Base-by-base conservation (phyloP, 2,888 invertebrate genomes). In the Philereme vetulata region DNA sequence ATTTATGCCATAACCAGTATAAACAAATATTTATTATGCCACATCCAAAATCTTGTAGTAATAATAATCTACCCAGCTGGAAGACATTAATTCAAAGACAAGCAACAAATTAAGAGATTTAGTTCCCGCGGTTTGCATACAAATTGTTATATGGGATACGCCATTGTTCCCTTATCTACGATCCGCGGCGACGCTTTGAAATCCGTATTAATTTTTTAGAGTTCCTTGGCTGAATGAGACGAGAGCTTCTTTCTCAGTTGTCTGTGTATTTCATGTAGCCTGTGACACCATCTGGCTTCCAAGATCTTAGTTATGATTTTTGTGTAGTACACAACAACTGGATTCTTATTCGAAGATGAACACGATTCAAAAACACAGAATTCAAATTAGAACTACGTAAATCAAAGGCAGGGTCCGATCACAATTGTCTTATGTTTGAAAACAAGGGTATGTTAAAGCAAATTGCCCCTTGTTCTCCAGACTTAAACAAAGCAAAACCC, bases 91-190 rank as follows among this genome's bases (percentile, higher is more conserved):
- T 81, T 75, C 68, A 78, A 74, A 82, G 76, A 85, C 85, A 85
- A 76, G 79, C 72, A 81, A 81, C 82, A 81, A 81, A 84, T 87
- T 84, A 84, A 81, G 78, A 81, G 77, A 82, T 82, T 74, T 73
- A 67, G 78, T 87, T 88, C 88, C 86, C 89, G 84, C 81, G 84
- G 77, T 81, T 82, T 78, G 78, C 82, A 82, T 84, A 88, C 87
- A 87, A 89, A 88, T 89, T 88, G 86, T 84, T 87, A 76, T 84
- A 84, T 79, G 84, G 75, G 82, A 88, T 72, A 69, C 72, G 50
- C 82, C 67, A 87, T 90, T 90, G 89, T 90, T 74, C 63, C 65
- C 51, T 76, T 86, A 86, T 87, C 86, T 63, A 61, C 21, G 62
- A 78, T 78, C 77, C 67, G 59, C 56, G 66, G 55, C 73, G 71